phyloP scores from a whole-genome alignment of 2,888 invertebrate genomes.

The Zelleria hepariella region DNA sequence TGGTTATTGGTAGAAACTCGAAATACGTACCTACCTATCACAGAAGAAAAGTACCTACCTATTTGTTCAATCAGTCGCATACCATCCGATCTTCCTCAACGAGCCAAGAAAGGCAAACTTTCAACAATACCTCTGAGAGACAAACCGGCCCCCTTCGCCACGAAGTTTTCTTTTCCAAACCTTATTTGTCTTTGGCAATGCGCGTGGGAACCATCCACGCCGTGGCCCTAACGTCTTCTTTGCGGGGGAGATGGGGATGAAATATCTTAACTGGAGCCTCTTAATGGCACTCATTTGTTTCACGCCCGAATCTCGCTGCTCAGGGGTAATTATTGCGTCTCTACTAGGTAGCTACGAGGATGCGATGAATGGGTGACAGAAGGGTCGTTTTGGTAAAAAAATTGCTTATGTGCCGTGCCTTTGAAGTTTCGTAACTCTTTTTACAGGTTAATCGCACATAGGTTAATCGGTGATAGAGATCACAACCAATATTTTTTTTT shows the following conservation, averaged over 20 bases:
- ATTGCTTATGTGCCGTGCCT: too few species aligned
- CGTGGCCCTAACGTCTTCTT: conserved; percentile 59
- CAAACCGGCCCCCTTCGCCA: background rate
- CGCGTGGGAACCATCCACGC: conserved; percentile 57
- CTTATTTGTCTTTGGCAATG: conserved; percentile 35
- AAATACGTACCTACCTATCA: too few species aligned
- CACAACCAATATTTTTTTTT: too few species aligned
- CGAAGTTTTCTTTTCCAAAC: background rate
- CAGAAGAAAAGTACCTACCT: too few species aligned
- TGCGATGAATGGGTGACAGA: conserved; percentile 17
- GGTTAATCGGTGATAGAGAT: too few species aligned
- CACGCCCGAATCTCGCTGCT: conserved; percentile 64
- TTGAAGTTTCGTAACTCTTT: too few species aligned
- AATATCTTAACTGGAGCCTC: conserved; percentile 67
- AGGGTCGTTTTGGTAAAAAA: background rate
- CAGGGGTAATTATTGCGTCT: conserved; percentile 66
- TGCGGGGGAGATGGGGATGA: conserved; percentile 46
- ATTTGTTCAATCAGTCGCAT: too few species aligned
- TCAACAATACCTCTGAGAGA: background rate
- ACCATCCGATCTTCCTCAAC: too few species aligned
- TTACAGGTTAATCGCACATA: too few species aligned
- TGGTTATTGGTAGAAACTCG: too few species aligned
- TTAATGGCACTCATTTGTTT: conserved; percentile 70
- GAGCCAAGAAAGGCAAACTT: background rate
- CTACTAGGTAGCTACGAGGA: too few species aligned